A percentile compares a stretch with the other conserved stretches of the same genome.
These are phyloP conservation scores for Perithous albicinctus DNA, from an alignment of 2,888 invertebrate species.

Conservation along the genomic window DNA sequence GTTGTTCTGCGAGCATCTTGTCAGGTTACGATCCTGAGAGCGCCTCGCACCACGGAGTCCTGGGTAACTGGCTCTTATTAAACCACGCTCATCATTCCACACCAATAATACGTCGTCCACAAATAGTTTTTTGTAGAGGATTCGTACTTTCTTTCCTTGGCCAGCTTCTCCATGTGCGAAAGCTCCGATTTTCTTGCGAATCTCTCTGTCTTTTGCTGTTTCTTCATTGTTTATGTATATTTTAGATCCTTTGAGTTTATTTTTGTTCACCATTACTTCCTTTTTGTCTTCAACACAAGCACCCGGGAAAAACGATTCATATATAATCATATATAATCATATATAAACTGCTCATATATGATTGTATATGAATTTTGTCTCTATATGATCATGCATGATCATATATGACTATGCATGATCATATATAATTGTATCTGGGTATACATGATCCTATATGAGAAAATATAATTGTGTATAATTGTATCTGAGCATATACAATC, in stretches of 20 bases:
- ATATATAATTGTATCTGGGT: no score
- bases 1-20: not conserved
- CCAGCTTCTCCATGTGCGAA: not conserved
- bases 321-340: no score
- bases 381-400: no score
- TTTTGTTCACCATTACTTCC: no score
- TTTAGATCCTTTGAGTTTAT: constrained; percentile 7
- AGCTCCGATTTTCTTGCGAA: not conserved
- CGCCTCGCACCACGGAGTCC: not conserved
- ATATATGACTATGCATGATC: no score
- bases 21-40: not conserved
- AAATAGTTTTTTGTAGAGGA: not conserved
- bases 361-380: no score
- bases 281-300: not conserved
- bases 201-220: not conserved
- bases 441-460: no score
- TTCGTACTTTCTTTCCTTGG: not conserved
- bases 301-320: no score
- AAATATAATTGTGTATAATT: no score
- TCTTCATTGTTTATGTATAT: constrained; percentile 1
- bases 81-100: not conserved
- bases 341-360: no score
- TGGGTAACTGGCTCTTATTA: not conserved
- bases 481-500: no score
- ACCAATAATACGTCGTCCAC: not conserved